Evolutionary conservation across 2,113 vertebrate species (phyloP), one percentile per base, ranked within the genome.

Genomic region (Mugil cephalus): DNA sequence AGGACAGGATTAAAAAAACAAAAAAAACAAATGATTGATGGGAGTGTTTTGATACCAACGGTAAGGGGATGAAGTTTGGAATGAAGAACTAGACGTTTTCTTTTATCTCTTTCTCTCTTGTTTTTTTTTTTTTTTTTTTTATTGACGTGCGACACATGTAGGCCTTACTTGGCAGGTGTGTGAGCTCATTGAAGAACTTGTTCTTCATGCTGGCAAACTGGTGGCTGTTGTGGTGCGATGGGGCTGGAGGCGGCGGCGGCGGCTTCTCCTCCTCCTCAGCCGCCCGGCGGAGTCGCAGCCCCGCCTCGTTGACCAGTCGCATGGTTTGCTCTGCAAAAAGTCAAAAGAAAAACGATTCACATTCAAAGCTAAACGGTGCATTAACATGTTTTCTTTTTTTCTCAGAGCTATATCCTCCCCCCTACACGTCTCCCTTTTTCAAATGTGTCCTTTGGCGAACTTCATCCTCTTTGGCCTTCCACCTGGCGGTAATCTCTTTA

Each of bases 141-240:
- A 30, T 5, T n/a, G n/a, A n/a, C n/a, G n/a, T n/a, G n/a, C n/a
- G n/a, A n/a, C 24, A 30, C 24, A 30, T 30, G 24, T 30, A 30
- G 24, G 2, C 5, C 92, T 92, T 79, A 95, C 94, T 94, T 74
- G 94, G 93, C 73, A 94, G 86, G 69, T 94, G 92, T 2, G 92
- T 93, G 52, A 93, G 82, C 71, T 94, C 94, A 15, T 95, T 92
- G 62, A 91, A 94, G 87, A 95, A 95, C 83, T 94, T 95, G 80
- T 87, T 93, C 83, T 94, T 94, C 77, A 94, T 90, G 80, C 87
- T 91, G 19, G 56, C 17, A 45, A 89, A 94, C 89, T 94, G 90
- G 52, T 94, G 92, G 73, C 79, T 84, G 65, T 91, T 89, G 66
- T 89, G 92, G 79, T 92, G 88, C 0, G 88, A 82, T 4, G 90